Evolutionary conservation across 2,113 vertebrate genomes (phyloP), one percentile per base, ranked within the genome.

Genomic region (Carassius auratus): DNA sequence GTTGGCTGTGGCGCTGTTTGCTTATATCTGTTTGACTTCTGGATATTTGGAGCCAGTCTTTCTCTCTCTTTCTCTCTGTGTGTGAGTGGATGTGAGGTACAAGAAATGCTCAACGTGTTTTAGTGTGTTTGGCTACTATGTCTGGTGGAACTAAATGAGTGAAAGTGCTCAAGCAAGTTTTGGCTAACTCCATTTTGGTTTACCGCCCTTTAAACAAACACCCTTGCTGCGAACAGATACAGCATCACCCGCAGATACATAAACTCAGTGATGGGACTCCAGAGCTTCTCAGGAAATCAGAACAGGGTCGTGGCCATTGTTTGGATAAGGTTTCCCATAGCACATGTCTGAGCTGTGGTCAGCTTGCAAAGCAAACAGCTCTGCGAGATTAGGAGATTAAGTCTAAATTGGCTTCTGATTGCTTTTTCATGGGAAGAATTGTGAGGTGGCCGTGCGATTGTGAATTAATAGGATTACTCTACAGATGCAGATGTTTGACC

Each of bases 241-340:
- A 89, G 84, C 88, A 36, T 86, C 85, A 87, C 83, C 80, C 87
- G 87, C 89, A 83, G 89, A 85, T 86, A 90, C 36, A 80, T 83
- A 81, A 90, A 84, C 86, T 87, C 81, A 83, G 36, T 55, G 42
- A 90, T 81, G 79, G 86, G 59, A 13, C 73, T 57, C 77, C 26
- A 89, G 84, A 52, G 87, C 75, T 91, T 85, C 75, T 87, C 84
- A 88, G 86, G 92, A 91, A 95, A 93, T 90, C 82, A 7, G 76
- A 94, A 90, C 91, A 75, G 57, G 13, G 75, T 85, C 57, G 76
- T 69, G 78, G 83, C 71, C 87, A 89, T 92, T 92, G 89, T 93
- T 92, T 90, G 87, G 90, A 90, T 87, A 76, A 81, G 87, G 55
- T 81, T 94, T 94, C 93, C 92, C 93, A 91, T 92, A 93, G 90